Evolutionary conservation across 2,113 vertebrate genomes (phyloP), one percentile per base, ranked within the genome.

Genomic region (Craseonycteris thonglongyai): DNA sequence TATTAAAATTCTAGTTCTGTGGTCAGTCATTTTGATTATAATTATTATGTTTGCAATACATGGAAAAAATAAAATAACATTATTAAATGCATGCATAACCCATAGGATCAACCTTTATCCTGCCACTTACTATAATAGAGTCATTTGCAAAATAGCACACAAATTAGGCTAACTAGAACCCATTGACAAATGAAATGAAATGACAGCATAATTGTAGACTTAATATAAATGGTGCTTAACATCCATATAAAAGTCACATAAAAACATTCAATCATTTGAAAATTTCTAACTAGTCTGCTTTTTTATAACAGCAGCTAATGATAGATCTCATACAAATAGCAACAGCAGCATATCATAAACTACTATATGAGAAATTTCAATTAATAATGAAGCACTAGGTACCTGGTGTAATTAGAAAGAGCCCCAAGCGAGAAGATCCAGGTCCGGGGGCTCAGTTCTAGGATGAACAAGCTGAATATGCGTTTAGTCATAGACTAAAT

Each of bases 81-180:
- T 94, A 85, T 94, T 63, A 83, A 96, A 91, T 91, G 56, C 33
- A 96, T 89, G 40, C 90, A 75, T 96, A 92, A 4, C 21, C 89
- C 21, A 54, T 83, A 88, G 93, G 56, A 89, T 91, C 84, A 93
- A 96, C 82, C 79, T 97, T 96, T 93, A 91, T 89, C 82, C 83
- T 91, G 49, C 58, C 74, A 94, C 30, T 95, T 96, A 76, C 65
- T 76, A 59, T 91, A 95, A 91, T 69, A 91, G 49, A 90, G 61
- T 93, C 61, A 58, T 92, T 88, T 96, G 51, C 74, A 65, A 96
- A 94, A 88, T 12, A 86, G 91, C 91, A 91, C 97, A 93, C 91
- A 96, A 97, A 96, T 96, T 83, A 96, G 71, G 61, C 91, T 96
- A 96, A 93, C 75, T 89, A 91, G 79, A 68, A 87, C 78, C 74